phyloP scores from a whole-genome alignment of 2,888 invertebrate species.

The Euspilapteryx auroguttella region DNA sequence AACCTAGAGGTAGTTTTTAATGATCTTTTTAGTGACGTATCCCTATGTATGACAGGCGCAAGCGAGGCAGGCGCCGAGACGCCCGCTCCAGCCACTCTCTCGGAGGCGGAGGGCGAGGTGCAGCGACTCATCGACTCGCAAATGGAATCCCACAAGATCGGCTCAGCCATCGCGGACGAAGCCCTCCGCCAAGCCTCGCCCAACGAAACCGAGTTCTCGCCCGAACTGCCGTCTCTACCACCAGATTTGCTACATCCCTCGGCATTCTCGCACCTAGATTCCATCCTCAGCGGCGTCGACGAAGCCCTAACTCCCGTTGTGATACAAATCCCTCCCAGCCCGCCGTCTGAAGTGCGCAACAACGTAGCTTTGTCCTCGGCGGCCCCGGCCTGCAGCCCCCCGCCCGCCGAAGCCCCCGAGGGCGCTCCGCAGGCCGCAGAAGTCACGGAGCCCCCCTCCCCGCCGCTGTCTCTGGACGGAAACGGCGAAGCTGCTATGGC shows the following conservation, averaged over 20 bases:
- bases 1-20: too few species aligned
- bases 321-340: too few species aligned
- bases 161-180: constrained; percentile 81
- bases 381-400: not conserved
- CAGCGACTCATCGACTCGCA: constrained; percentile 73
- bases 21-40: too few species aligned
- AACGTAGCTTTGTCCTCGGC: constrained; percentile 27
- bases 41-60: too few species aligned
- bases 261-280: constrained; percentile 26
- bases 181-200: constrained; percentile 44
- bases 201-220: constrained; percentile 21
- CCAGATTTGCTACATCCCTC: constrained; percentile 26
- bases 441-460: constrained; percentile 20
- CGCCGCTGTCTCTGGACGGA: constrained; percentile 60
- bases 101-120: constrained; percentile 65
- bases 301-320: too few species aligned
- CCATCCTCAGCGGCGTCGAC: constrained; percentile 19
- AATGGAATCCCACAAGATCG: constrained; percentile 83
- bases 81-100: too few species aligned
- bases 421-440: constrained; percentile 11
- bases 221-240: constrained; percentile 22
- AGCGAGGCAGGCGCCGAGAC: too few species aligned
- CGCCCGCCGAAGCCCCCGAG: not conserved
- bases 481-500: constrained; percentile 92
- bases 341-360: constrained; percentile 32